These are phyloP conservation scores for Cynoglossus semilaevis DNA, from an alignment of 2,113 vertebrate species.

Conservation along the genomic window DNA sequence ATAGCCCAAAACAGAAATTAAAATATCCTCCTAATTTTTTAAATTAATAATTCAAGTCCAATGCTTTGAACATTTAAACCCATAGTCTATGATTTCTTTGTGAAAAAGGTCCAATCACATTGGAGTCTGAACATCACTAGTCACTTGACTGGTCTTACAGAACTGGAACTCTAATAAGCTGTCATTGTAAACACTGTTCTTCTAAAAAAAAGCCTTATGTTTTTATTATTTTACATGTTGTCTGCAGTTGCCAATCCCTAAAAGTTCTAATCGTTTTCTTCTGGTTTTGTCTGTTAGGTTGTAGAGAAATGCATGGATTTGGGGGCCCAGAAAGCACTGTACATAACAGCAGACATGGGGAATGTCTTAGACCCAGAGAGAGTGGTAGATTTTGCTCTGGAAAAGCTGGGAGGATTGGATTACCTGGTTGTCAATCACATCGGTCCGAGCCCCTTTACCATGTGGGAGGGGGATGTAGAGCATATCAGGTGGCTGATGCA, in stretches of 20 bases:
- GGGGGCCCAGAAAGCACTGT: constrained; percentile 79
- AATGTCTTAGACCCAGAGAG: constrained; percentile 72
- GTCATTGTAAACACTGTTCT: too few species aligned
- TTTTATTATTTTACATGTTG: not conserved
- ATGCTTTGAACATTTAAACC: too few species aligned
- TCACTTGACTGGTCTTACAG: too few species aligned
- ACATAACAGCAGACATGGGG: constrained; percentile 83
- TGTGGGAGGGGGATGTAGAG: constrained; percentile 78
- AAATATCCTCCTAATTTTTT: too few species aligned
- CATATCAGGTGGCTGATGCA: constrained; percentile 80
- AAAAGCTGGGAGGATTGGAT: constrained; percentile 85
- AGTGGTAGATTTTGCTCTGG: constrained; percentile 79
- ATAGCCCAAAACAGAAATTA: too few species aligned
- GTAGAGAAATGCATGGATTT: constrained; percentile 79
- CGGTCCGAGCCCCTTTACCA: constrained; percentile 67
- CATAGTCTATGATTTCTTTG: too few species aligned
- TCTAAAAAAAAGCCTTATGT: not conserved
- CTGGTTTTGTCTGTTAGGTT: constrained; percentile 72
- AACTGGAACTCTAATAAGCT: too few species aligned
- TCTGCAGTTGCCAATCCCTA: not conserved
- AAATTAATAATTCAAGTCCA: too few species aligned
- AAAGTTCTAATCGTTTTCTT: not conserved
- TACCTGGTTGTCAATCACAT: constrained; percentile 86
- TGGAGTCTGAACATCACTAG: too few species aligned
- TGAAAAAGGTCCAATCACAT: too few species aligned